Evolutionary conservation across 1,140 invertebrate genomes (phyloP), one percentile per base, ranked within the genome.

Genomic region (Drosophila sechellia): DNA sequence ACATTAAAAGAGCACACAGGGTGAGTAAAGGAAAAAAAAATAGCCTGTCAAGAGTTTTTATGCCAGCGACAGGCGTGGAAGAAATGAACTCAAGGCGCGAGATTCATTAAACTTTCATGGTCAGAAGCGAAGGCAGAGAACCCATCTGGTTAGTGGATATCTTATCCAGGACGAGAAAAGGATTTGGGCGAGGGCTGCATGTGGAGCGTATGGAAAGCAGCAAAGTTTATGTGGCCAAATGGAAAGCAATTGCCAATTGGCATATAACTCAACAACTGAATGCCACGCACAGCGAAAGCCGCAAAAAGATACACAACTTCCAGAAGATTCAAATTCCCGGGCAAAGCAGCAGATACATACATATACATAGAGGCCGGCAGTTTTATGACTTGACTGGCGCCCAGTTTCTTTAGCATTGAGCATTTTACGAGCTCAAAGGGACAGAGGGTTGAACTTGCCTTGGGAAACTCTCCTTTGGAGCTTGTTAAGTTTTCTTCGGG

Each of bases 21-120:
- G 46, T 52, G 59, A 63, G 27, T 10, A n/a, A 5, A 4, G 22
- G 34, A 42, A 53, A 54, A 48, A 54, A 37, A 27, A 48, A 60
- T 35, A 70, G 55, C 37, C 72, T 63, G 58, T 56, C 37, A 20
- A 50, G 66, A 70, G 43, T 54, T 73, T 63, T 73, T 59, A 79
- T 80, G 66, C 40, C 31, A 59, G 42, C 42, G 54, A 48, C 56
- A 70, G 70, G 50, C 55, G 52, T 60, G 31, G 31, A 37, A 52
- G 63, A 54, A 49, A 68, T 12, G 61, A 77, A 39, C 53, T 40
- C 58, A 74, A 42, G 64, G 39, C 61, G 45, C 59, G 46, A 66
- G 34, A 72, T 52, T 81, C 61, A 81, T 81, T 81, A 81, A 81
- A 81, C 61, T 81, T 81, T 81, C 79, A 81, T 81, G 79, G 59